phyloP scores from a whole-genome alignment of 2,888 invertebrate species.

The Cecidostiba fungosa region DNA sequence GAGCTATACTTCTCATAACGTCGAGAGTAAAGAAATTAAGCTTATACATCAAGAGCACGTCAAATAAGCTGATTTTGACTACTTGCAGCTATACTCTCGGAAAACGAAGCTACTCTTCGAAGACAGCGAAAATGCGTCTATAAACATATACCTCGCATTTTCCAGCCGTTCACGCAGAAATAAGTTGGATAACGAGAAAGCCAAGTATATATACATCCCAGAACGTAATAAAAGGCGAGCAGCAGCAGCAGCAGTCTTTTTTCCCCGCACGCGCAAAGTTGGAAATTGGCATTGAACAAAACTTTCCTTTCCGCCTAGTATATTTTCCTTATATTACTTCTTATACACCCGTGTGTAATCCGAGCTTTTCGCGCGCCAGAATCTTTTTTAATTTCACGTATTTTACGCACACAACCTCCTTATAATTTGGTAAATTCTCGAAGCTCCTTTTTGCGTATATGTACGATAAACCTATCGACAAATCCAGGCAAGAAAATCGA shows the following conservation, averaged over 20 bases:
- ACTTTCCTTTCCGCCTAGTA: conserved; percentile 16
- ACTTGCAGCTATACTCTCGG: background rate
- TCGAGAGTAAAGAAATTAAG: no score
- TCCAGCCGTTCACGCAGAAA: background rate
- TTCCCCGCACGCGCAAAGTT: conserved; percentile 25
- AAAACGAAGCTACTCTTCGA: background rate
- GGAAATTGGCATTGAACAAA: conserved; percentile 50
- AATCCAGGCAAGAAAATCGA: conserved; percentile 6
- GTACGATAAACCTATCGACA: background rate
- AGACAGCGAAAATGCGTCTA: background rate
- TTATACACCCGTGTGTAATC: conserved; percentile 15
- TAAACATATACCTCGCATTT: background rate
- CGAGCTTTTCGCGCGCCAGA: conserved; percentile 5
- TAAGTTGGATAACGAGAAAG: conserved; percentile 43
- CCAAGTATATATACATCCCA: background rate
- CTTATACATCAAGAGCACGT: no score
- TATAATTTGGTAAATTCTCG: no score
- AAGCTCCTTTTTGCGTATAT: background rate
- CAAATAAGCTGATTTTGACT: conserved; percentile 8
- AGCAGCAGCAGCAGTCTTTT: background rate
- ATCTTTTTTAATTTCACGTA: background rate
- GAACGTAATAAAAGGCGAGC: conserved; percentile 26
- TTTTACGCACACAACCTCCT: no score
- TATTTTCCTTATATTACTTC: conserved; percentile 47
- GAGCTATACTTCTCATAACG: no score